These are phyloP conservation scores for Marmota monax DNA, from an alignment of 2,113 vertebrate species.

Conservation along the genomic window DNA sequence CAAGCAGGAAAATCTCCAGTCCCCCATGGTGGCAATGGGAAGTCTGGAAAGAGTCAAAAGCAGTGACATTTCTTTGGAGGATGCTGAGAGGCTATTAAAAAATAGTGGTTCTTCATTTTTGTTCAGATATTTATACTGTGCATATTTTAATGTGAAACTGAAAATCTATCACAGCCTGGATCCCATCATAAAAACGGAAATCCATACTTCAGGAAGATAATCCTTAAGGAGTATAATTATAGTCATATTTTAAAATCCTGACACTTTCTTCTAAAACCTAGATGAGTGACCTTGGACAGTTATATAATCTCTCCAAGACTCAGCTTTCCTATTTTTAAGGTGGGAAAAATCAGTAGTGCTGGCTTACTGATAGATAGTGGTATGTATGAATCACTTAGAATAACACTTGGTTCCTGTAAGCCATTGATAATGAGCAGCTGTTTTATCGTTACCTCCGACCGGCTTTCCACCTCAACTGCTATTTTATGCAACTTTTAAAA, in stretches of 20 bases:
- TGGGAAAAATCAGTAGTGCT: neutral
- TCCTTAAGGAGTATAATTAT: neutral
- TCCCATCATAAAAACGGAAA: neutral
- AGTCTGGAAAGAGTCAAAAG: neutral
- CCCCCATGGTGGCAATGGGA: neutral
- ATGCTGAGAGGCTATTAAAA: neutral
- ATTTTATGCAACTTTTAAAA: neutral
- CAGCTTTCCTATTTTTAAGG: neutral
- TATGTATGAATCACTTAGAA: neutral
- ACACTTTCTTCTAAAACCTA: constrained; percentile 8
- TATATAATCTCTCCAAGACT: neutral
- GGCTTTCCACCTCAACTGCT: neutral
- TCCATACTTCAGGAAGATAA: neutral
- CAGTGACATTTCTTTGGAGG: neutral
- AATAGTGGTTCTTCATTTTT: neutral
- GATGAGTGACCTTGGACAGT: neutral
- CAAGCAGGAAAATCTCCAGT: neutral
- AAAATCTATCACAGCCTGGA: neutral
- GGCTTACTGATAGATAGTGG: neutral
- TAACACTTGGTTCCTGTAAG: neutral
- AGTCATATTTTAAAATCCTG: neutral
- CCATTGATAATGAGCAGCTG: neutral
- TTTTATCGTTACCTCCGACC: neutral
- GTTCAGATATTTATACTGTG: neutral
- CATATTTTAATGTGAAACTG: neutral